Evolutionary conservation across 30 jellyfish, hydroid and myxozoan species (phyloP).

Genomic region (Clytia hemisphaerica): DNA sequence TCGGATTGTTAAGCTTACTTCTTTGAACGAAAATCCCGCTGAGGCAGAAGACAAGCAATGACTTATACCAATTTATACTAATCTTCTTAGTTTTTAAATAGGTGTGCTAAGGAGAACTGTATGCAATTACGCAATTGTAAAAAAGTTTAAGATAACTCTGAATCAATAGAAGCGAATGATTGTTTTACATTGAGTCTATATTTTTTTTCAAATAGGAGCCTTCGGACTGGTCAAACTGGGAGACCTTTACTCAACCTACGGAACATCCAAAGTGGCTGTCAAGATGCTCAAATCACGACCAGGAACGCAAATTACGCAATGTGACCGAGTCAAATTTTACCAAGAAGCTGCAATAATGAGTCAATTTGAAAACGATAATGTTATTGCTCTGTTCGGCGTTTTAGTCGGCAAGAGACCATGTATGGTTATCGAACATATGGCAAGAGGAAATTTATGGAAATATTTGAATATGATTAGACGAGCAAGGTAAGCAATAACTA

Average conservation of each 20-base stretch:
- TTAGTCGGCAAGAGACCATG: slow-evolving; percentile 61
- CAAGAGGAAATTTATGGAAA: slow-evolving; percentile 68
- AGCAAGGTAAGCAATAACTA: slow-evolving; percentile 44
- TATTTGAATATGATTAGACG: slow-evolving; percentile 39
- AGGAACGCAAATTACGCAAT: slow-evolving; percentile 25
- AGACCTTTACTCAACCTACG: slow-evolving; percentile 3
- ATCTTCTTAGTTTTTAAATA: too few relatives aligned
- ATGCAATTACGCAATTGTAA: too few relatives aligned
- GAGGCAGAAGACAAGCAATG: too few relatives aligned
- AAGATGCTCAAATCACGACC: slow-evolving; percentile 66
- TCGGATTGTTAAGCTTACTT: too few relatives aligned
- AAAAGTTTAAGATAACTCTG: too few relatives aligned
- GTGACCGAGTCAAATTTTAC: slow-evolving; percentile 70
- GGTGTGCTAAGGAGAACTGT: too few relatives aligned
- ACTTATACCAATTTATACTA: too few relatives aligned
- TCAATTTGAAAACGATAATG: slow-evolving; percentile 86
- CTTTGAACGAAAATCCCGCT: too few relatives aligned
- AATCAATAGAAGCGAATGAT: neutral
- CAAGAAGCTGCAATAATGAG: slow-evolving; percentile 98
- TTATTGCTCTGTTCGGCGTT: slow-evolving; percentile 73
- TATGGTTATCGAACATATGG: slow-evolving; percentile 81
- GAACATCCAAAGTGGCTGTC: slow-evolving; percentile 56
- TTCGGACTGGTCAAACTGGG: slow-evolving; percentile 88
- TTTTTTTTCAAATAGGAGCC: slow-evolving; percentile 43
- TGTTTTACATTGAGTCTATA: neutral